These are phyloP conservation scores for Monopterus albus DNA, from an alignment of 2,113 vertebrate genomes.

Conservation along the genomic window DNA sequence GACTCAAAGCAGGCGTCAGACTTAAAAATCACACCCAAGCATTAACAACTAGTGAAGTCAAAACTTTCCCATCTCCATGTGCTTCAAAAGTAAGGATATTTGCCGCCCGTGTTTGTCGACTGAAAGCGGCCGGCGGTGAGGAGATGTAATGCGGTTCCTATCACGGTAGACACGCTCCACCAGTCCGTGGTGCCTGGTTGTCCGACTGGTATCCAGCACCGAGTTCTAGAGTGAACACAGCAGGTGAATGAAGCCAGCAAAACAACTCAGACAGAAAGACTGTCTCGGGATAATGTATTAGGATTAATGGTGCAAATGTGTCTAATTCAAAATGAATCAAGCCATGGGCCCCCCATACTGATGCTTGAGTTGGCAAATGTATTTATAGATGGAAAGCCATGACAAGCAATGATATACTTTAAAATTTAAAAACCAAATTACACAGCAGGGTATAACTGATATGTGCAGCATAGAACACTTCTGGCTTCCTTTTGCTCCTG, in stretches of 20 bases:
- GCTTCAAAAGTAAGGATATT: slow-evolving; percentile 89
- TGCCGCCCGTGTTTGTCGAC: slow-evolving; percentile 97
- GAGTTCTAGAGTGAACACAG: slow-evolving; percentile 91
- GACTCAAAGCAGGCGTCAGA: no score
- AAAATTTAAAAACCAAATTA: slow-evolving; percentile 65
- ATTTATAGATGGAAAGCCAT: slow-evolving; percentile 83
- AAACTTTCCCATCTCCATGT: neutral
- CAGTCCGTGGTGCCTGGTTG: slow-evolving; percentile 95
- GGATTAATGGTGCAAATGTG: slow-evolving; percentile 73
- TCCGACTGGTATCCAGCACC: slow-evolving; percentile 94
- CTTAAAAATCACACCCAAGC: neutral
- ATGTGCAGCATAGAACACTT: slow-evolving; percentile 7
- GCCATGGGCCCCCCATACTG: slow-evolving; percentile 72
- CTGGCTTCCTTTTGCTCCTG: slow-evolving; percentile 37
- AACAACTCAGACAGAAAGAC: slow-evolving; percentile 11
- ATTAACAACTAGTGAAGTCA: neutral
- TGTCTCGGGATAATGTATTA: slow-evolving; percentile 42
- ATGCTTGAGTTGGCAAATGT: slow-evolving; percentile 80
- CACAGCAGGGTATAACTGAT: slow-evolving; percentile 47
- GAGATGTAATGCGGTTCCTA: slow-evolving; percentile 92
- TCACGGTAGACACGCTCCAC: slow-evolving; percentile 97
- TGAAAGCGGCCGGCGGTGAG: slow-evolving; percentile 92
- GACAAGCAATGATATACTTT: slow-evolving; percentile 79
- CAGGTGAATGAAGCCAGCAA: slow-evolving; percentile 53
- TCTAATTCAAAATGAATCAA: slow-evolving; percentile 77